These are phyloP conservation scores for Gymnobelideus leadbeateri DNA, from an alignment of 2,113 vertebrate species.

Conservation along the genomic window DNA sequence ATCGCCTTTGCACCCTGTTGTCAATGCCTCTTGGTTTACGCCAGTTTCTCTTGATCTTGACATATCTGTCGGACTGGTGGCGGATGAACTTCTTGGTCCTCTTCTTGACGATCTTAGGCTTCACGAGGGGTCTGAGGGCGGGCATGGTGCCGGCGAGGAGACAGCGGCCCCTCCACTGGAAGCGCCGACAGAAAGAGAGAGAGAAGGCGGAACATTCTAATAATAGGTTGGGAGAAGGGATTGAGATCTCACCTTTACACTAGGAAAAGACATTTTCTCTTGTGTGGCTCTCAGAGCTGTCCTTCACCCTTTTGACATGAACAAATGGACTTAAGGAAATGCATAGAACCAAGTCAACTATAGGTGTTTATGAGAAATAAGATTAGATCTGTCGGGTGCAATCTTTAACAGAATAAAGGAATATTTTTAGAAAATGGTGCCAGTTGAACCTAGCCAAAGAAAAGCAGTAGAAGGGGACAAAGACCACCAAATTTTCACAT, in stretches of 20 bases:
- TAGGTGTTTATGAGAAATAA: conserved; percentile 2
- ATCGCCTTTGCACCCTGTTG: too few relatives aligned
- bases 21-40: too few relatives aligned
- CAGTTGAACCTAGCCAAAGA: background rate
- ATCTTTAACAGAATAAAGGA: background rate
- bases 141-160: too few relatives aligned
- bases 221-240: background rate
- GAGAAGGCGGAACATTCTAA: background rate
- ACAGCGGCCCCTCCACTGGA: too few relatives aligned
- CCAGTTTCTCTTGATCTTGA: too few relatives aligned
- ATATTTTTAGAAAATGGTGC: background rate
- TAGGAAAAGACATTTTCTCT: background rate
- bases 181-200: too few relatives aligned
- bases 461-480: background rate
- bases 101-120: too few relatives aligned
- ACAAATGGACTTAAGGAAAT: background rate
- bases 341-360: background rate
- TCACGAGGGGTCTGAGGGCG: too few relatives aligned
- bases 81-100: too few relatives aligned
- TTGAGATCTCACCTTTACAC: background rate
- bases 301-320: background rate
- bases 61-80: too few relatives aligned
- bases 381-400: background rate
- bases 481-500: background rate
- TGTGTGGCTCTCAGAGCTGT: background rate